Evolutionary conservation across 1,140 invertebrate genomes (phyloP), one percentile per base, ranked within the genome.

Genomic region (Cotesia vestalis): DNA sequence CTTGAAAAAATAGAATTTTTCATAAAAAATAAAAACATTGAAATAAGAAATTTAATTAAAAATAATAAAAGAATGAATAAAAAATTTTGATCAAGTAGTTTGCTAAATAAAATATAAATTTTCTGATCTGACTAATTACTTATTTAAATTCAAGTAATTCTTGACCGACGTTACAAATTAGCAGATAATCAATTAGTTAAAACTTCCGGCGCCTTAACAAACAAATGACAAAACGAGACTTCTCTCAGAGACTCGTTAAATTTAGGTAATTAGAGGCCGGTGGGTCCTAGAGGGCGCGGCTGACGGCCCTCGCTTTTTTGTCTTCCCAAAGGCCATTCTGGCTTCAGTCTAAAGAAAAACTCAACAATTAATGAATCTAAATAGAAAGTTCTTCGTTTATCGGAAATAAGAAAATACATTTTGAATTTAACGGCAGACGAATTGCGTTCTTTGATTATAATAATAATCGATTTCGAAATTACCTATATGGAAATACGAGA

Each of bases 181-280:
- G 77, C 79, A 76, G 78, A 82, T 78, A 79, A 83, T 79, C 81
- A 83, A 84, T 84, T 82, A 82, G 75, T 63, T 61, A 11, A 11
- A 70, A 83, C 79, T 81, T 82, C 80, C 79, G 80, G 80, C 76
- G 68, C 74, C 77, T 82, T 72, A 78, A 35, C 78, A 82, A 82
- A 80, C 80, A 81, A 80, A 78, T 81, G 77, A 81, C 79, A 82
- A 75, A 57, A 40, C 77, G 75, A 38, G 34, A 60, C 9, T 17
- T 63, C 38, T 17, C 53, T 67, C 62, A 40, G 77, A 76, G 79
- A 73, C 76, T 83, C 78, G 71, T 83, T 81, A 82, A 83, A 81
- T 80, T 80, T 80, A 72, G 75, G 73, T 83, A 82, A 83, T 83
- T 82, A 83, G 69, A 83, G 78, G 63, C 75, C 75, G 71, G 70